Conservation (phyloP, 2,888 invertebrate genomes). For the Drosophila subsilvestris region DNA sequence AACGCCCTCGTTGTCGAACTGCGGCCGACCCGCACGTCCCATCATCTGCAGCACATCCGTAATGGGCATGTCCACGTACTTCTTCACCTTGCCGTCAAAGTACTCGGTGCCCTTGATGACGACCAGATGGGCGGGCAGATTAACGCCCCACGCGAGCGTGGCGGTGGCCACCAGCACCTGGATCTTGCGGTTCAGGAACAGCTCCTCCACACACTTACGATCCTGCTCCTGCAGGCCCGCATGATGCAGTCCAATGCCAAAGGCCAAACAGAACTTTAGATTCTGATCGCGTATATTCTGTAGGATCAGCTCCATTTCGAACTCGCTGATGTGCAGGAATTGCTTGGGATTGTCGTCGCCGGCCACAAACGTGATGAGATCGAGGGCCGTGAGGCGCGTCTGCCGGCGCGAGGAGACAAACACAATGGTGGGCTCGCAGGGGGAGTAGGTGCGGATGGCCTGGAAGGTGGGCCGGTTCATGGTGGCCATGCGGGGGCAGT, state of each 20-base stretch:
- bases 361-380: conserved; percentile 95
- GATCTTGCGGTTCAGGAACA: conserved; percentile 97
- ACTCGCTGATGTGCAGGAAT: conserved; percentile 95
- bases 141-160: conserved; percentile 99
- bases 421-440: conserved; percentile 94
- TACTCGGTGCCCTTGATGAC: conserved; percentile 99
- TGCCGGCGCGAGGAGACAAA: conserved; percentile 98
- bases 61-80: conserved; percentile 99
- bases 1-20: conserved; percentile 96
- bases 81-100: conserved; percentile 97
- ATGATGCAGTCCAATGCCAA: conserved; percentile 99
- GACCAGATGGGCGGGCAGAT: conserved; percentile 98
- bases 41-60: conserved; percentile 99
- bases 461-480: conserved; percentile 99
- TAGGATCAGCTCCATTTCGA: conserved; percentile 92
- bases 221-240: conserved; percentile 98
- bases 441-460: conserved; percentile 96
- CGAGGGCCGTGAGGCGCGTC: conserved; percentile 97
- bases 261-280: conserved; percentile 95
- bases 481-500: conserved; percentile 99
- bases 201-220: conserved; percentile 94
- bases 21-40: conserved; percentile 98
- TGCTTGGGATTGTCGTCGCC: conserved; percentile 97
- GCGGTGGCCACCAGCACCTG: conserved; percentile 98
- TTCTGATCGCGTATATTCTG: conserved; percentile 92